phyloP scores from a whole-genome alignment of 2,888 invertebrate species.

The Zeuzera pyrina region DNA sequence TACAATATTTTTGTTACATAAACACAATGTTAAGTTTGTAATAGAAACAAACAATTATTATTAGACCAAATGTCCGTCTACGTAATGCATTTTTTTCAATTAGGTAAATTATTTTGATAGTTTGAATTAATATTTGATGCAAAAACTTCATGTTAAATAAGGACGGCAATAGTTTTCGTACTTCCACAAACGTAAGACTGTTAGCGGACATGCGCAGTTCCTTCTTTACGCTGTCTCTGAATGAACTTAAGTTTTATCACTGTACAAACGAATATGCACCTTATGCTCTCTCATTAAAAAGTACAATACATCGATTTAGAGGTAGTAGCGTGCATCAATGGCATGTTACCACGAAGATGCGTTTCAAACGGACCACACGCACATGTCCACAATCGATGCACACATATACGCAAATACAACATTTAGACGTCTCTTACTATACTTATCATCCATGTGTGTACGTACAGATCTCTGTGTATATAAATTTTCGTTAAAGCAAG shows the following conservation, averaged over 20 bases:
- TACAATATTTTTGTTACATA: no score
- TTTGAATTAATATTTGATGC: no score
- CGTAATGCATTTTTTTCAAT: no score
- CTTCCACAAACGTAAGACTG: slow-evolving; percentile 45
- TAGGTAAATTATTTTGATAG: no score
- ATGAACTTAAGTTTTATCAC: slow-evolving; percentile 28
- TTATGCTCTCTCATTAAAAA: slow-evolving; percentile 29
- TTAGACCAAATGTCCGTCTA: no score
- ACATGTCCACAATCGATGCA: slow-evolving; percentile 27
- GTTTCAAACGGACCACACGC: slow-evolving; percentile 24
- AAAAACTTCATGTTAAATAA: slow-evolving; percentile 50
- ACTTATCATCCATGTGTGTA: slow-evolving; percentile 50
- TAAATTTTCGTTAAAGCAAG: slow-evolving; percentile 58
- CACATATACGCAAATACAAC: slow-evolving; percentile 28
- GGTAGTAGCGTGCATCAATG: slow-evolving; percentile 46
- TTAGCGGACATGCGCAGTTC: slow-evolving; percentile 61
- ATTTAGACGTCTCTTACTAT: slow-evolving; percentile 27
- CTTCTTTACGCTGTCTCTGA: slow-evolving; percentile 29
- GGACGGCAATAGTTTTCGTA: slow-evolving; percentile 59
- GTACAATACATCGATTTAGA: slow-evolving; percentile 21
- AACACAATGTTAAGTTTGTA: no score
- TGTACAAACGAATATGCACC: slow-evolving; percentile 28
- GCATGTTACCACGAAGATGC: slow-evolving; percentile 40
- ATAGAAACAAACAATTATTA: no score
- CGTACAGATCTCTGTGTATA: slow-evolving; percentile 42